These are phyloP conservation scores for Lagodon rhomboides DNA, from an alignment of 2,797 vertebrate species.

Conservation along the genomic window DNA sequence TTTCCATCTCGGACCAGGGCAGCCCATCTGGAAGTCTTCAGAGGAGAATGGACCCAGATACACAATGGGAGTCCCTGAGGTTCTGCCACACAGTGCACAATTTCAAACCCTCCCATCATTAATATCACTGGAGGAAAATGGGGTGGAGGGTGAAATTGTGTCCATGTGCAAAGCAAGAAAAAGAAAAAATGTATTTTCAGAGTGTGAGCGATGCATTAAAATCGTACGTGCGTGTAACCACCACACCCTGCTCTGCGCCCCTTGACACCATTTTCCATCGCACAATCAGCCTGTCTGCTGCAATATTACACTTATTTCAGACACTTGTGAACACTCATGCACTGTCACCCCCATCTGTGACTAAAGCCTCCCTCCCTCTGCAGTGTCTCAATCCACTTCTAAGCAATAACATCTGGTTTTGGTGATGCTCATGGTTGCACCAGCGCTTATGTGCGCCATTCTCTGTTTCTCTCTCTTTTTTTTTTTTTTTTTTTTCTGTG, in stretches of 20 bases:
- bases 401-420: conserved; percentile 71
- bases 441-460: conserved; percentile 28
- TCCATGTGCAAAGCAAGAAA: conserved; percentile 41
- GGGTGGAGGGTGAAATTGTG: conserved; percentile 50
- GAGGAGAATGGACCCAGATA: conserved; percentile 51
- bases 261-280: conserved; percentile 62
- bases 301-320: conserved; percentile 45
- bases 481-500: background rate
- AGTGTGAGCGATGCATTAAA: conserved; percentile 34
- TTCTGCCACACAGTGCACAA: conserved; percentile 55
- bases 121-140: conserved; percentile 50
- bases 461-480: conserved; percentile 17
- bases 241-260: conserved; percentile 53
- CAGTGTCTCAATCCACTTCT: conserved; percentile 40
- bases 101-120: conserved; percentile 58
- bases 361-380: conserved; percentile 30
- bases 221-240: conserved; percentile 25
- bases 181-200: conserved; percentile 10
- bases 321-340: conserved; percentile 39
- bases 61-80: conserved; percentile 56
- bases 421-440: conserved; percentile 50
- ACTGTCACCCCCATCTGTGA: conserved; percentile 50
- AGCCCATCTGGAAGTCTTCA: conserved; percentile 81
- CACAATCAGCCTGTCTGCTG: conserved; percentile 46
- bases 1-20: conserved; percentile 62